Evolutionary conservation across 92 coral and sea anemone species (phyloP), one percentile per base, ranked within the genome.

Genomic region (Porites divaricata): DNA sequence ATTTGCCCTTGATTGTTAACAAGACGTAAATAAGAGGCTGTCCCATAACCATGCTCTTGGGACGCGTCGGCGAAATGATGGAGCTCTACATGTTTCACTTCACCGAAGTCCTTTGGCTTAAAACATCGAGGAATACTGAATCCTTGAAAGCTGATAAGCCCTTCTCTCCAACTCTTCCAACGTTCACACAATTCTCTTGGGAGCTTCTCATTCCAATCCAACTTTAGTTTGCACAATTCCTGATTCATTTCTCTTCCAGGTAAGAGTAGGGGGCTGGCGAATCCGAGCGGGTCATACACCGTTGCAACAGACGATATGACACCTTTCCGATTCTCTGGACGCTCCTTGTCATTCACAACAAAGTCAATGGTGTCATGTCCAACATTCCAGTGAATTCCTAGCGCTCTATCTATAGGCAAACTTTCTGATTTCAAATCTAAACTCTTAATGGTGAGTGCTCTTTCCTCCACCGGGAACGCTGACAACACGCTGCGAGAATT

Each of bases 41-140:
- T 88, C 52, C 92, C 93, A 75, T 80, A 93, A 52, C 92, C 96
- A 72, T 93, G 93, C 79, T 87, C 95, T 79, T 89, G 90, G 8
- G 93, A 87, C 9, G 83, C 86, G 35, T 84, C 88, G 9, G 88
- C 76, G 52, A 69, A 85, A 12, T 64, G 69, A 22, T 19, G 69
- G 5, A 64, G 41, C 24, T 64, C 69, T 4, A 21, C 25, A 20
- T 12, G 0, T 9, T n/a, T 19, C 6, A 2, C 69, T 64, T 19
- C 66, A 13, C 66, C 66, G 19, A 62, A 8, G 15, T 62, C 66
- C 8, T 16, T 19, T 1, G 66, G 66, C 15, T 7, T 8, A 21
- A 9, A 62, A 7, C 20, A 16, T 1, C 66, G 16, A 14, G 66
- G 66, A 62, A 62, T 62, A 20, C 66, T 62, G 23, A 14, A 62